Conservation (phyloP, 2,888 invertebrate species). For the Seira ritae region DNA sequence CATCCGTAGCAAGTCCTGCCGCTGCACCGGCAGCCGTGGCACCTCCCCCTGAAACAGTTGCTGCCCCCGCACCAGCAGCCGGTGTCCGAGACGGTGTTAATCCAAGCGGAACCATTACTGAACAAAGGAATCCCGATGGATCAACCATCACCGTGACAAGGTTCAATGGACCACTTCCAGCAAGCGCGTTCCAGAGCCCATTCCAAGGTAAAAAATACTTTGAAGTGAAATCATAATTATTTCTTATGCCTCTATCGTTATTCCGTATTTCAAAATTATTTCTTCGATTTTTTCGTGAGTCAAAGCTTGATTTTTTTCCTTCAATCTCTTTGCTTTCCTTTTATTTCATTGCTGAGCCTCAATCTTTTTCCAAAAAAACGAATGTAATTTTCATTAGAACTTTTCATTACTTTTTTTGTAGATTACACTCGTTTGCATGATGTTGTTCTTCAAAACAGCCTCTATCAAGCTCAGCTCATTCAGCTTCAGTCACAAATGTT, state of each 20-base stretch:
- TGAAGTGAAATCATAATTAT: no score
- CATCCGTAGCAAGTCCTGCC: conserved; percentile 23
- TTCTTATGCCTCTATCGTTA: no score
- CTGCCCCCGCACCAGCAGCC: background rate
- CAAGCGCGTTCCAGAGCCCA: conserved; percentile 34
- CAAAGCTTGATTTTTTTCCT: background rate
- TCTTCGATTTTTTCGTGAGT: no score
- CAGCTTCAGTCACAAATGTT: conserved; percentile 27
- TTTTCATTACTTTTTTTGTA: no score
- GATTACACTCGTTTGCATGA: conserved; percentile 43
- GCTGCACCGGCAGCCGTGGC: conserved; percentile 2
- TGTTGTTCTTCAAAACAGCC: background rate
- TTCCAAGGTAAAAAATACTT: conserved; percentile 19
- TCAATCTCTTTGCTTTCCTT: no score
- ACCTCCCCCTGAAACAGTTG: background rate
- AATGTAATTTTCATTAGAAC: no score
- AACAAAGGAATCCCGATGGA: conserved; percentile 67
- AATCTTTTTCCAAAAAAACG: background rate
- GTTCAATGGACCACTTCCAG: conserved; percentile 66
- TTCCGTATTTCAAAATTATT: no score
- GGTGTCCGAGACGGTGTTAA: background rate
- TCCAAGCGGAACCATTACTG: conserved; percentile 44
- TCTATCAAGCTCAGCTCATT: conserved; percentile 41
- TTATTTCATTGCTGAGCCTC: no score
- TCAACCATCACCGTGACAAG: conserved; percentile 59